phyloP scores from a whole-genome alignment of 2,113 vertebrate genomes.

The Eulemur macaco region DNA sequence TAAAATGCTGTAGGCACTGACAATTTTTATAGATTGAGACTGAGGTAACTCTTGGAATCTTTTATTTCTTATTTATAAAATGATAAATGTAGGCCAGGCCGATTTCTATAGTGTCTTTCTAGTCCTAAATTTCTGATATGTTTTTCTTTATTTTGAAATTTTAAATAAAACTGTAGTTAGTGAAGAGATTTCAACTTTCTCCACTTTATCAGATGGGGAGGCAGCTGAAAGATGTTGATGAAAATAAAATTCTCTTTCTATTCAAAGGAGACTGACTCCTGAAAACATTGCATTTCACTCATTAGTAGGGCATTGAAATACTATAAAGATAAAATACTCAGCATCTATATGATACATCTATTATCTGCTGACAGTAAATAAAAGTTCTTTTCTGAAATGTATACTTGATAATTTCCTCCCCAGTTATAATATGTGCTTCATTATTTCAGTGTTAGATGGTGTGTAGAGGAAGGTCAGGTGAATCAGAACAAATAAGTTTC shows the following conservation, averaged over 20 bases:
- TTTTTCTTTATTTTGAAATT: conserved; percentile 46
- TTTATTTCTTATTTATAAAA: conserved; percentile 12
- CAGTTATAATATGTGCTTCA: neutral
- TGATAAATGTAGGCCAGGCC: neutral
- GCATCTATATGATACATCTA: neutral
- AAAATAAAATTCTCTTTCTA: neutral
- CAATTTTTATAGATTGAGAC: neutral
- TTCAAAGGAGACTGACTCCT: neutral
- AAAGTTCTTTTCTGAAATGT: neutral
- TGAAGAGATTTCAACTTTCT: neutral
- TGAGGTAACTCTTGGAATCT: neutral
- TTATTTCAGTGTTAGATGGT: neutral
- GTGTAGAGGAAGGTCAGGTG: neutral
- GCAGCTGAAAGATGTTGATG: neutral
- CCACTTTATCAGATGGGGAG: neutral
- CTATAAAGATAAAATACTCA: neutral
- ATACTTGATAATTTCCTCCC: neutral
- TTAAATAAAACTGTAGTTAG: neutral
- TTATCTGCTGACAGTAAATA: conserved; percentile 7
- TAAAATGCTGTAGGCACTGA: conserved; percentile 2
- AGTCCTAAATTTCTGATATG: neutral
- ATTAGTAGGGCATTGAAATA: neutral
- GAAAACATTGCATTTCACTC: neutral
- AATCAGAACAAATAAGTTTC: conserved; percentile 16
- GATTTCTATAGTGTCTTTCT: neutral